Percentiles rank a stretch among this genome's conserved stretches.
Conservation (phyloP, 2,888 invertebrate genomes). For the Volucella inflata region DNA sequence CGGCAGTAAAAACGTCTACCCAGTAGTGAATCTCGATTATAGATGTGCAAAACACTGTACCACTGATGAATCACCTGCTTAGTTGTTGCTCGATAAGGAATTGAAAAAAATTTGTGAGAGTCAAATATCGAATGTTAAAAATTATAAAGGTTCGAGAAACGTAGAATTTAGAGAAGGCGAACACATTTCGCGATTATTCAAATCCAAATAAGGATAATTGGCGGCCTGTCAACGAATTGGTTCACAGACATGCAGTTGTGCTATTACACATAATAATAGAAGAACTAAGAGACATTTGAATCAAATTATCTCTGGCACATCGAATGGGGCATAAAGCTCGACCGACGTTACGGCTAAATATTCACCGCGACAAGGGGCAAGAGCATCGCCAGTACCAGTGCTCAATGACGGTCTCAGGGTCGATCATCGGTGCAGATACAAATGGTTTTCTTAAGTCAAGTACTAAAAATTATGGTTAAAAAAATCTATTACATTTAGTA, state of each 20-base stretch:
- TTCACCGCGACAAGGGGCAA: too few relatives aligned
- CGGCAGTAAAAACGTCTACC: constrained; percentile 9
- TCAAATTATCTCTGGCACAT: constrained; percentile 29
- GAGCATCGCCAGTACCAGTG: too few relatives aligned
- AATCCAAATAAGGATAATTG: constrained; percentile 60
- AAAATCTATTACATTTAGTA: too few relatives aligned
- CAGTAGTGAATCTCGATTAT: constrained; percentile 4
- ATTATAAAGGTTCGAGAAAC: constrained; percentile 26
- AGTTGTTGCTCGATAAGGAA: constrained; percentile 23
- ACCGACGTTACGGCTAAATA: too few relatives aligned
- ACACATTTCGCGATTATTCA: constrained; percentile 61
- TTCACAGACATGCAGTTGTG: constrained; percentile 47
- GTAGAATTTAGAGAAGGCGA: constrained; percentile 47
- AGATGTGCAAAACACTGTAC: neutral
- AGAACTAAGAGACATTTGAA: constrained; percentile 48
- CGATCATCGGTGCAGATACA: too few relatives aligned
- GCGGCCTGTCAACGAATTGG: constrained; percentile 48
- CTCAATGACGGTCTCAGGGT: too few relatives aligned
- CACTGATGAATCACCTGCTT: constrained; percentile 24
- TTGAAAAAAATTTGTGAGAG: constrained; percentile 11
- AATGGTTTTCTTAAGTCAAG: too few relatives aligned
- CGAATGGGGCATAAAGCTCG: too few relatives aligned
- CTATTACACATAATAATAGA: neutral
- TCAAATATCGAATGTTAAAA: constrained; percentile 9
- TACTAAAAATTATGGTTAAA: too few relatives aligned